Evolutionary conservation across 2,797 vertebrate species (phyloP), one percentile per base, ranked within the genome.

Genomic region (Hippoglossus hippoglossus): DNA sequence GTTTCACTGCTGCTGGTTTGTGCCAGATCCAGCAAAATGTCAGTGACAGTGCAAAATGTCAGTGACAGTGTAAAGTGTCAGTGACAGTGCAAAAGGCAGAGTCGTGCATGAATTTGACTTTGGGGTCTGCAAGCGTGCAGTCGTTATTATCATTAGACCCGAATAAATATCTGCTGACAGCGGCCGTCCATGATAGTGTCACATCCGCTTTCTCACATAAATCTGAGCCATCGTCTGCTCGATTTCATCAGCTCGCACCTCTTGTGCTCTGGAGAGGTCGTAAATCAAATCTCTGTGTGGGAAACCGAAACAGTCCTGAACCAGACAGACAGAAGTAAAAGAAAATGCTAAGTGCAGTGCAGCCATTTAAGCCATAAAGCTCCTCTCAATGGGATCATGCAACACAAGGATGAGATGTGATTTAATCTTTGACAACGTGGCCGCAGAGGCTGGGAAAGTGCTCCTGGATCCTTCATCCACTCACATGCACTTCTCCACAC

Each of bases 101-200:
- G 46, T 3, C 19, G 19, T 49, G 18, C 19, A n/a, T 18, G 44
- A 5, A 46, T 46, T 10, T 8, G 18, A 49, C 46, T 49, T 47
- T 46, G 41, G 41, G 41, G 41, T 44, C 41, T 15, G 15, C 13
- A 6, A 13, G 41, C 41, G 6, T n/a, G 46, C 15, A 15, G 41
- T 44, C 49, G 51, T 64, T 68, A 71, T 75, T 70, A 75, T 73
- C 59, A 74, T 63, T n/a, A 62, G 12, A 75, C 67, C 66, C 4
- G 18, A 63, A 66, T 52, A 71, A 78, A 75, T 65, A 73, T 65
- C 51, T 77, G 77, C 79, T 76, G 85, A 82, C 75, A 65, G 66
- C 13, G 1, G 31, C 24, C 24, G 18, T 52, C 63, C 41, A 3
- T 36, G 26, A 81, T 57, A 44, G 22, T 65, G 69, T 66, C 74